Evolutionary conservation across 2,113 vertebrate species (phyloP), one percentile per base, ranked within the genome.

Genomic region (Xenopus laevis): DNA sequence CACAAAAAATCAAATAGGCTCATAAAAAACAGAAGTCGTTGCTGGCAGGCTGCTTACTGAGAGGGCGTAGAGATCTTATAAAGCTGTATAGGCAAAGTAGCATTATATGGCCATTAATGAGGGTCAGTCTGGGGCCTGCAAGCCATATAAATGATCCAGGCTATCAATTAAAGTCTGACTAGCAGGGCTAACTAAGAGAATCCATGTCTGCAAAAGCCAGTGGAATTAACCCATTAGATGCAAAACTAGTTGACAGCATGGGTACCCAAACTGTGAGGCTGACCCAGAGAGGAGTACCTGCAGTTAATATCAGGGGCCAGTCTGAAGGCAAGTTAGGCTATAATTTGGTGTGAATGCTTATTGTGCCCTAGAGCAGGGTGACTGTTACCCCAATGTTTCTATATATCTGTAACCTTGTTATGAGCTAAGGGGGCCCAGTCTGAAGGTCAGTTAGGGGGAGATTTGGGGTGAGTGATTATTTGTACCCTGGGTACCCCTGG

Each of bases 41-140:
- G 71, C 79, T 15, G 68, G 63, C 30, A 63, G 68, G 57, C 73
- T 46, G 78, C 71, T 76, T 62, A 77, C 72, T 66, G 30, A 45
- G 20, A 59, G 77, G 8, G 71, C 82, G 81, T 79, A 76, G 81
- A 82, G 79, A 71, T 79, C 76, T 62, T 80, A 78, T 68, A 69
- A 83, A 64, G 58, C 73, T 81, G 78, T 74, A 67, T 71, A 86
- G 86, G 80, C 68, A 84, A 86, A 61, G 84, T n/a, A 71, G 67
- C 84, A 86, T 87, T 84, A 85, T 81, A 52, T 85, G 86, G 77
- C n/a, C 86, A 82, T 88, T 90, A 90, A 89, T 73, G 82, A 87
- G 86, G 88, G 87, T 88, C 86, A 79, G 67, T 68, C 79, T 81
- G 79, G 89, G 86, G 84, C 85, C 82, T 71, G 77, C 79, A 81